Base-by-base conservation (phyloP, 2,888 invertebrate genomes). In the Acrobasis consociella region DNA sequence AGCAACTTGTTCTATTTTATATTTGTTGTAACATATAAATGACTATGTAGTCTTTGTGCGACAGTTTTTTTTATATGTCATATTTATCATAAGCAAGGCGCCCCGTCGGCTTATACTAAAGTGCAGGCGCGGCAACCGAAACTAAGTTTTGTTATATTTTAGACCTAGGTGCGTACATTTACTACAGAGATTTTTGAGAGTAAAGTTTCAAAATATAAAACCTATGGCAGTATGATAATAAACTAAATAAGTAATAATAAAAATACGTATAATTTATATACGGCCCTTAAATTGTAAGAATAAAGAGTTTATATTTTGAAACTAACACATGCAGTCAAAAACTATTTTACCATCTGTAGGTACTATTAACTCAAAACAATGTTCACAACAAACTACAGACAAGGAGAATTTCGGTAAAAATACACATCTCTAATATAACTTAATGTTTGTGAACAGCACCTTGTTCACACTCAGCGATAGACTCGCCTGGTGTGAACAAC, bases 131-230 rank as follows among this genome's bases (percentile, higher is more conserved):
- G 46, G 46, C 46, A 5, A 46, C 2, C 13, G 46, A 46, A 46
- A 46, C 46, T 13, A 13, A 46, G 13, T 13, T 13, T 46, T 11
- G 46, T 10, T 46, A 46, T 42, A 42, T 7, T 46, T 46, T 46
- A 46, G 13, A 31, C 2, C 31, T 31, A 31, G 5, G 5, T 31
- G 5, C 2, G 5, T 31, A 31, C 2, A 31, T 31, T 31, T 31
- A 31, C 31, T 31, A 22, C 7, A 31, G 42, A 56, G 46, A 46
- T 56, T 56, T 42, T 56, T 42, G 17, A 22, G 7, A 56, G 13
- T 17, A 55, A 42, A 42, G 17, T 56, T 42, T 22, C 56, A 42
- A 56, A 42, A 42, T 42, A 56, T 17, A 56, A 56, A 16, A 56
- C 17, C 22, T 39, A 46, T 56, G 56, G 56, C 56, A 42, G 56